Evolutionary conservation across 2,888 invertebrate genomes (phyloP), one percentile per base, ranked within the genome.

Genomic region (Schizaphis graminum): DNA sequence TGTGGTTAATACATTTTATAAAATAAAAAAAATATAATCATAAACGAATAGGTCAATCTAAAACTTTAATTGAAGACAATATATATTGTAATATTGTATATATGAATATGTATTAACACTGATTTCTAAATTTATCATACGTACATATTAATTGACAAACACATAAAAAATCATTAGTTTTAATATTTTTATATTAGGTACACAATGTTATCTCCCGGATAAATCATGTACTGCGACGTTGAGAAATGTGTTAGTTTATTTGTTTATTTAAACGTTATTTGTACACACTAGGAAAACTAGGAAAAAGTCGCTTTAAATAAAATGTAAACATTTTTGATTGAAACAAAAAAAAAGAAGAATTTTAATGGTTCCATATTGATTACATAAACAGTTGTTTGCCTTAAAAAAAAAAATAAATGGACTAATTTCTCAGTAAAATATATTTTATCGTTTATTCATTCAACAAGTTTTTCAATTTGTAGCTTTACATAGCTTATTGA

Each of bases 401-500:
- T 35, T 41, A 77, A 21, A 21, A 35, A 21, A 21, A 35, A 77
- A 35, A 35, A 77, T 21, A 77, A 77, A 35, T 8, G 35, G 3
- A 77, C 21, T 8, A 2, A 77, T 26, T 26, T 53, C 49, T 49
- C 53, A 41, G 85, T 85, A 56, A 85, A 56, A 56, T 44, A 21
- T 85, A 56, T 85, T 85, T 56, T 44, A 56, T 0, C 53, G 28
- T 85, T 91, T 91, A 91, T 91, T 91, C 35, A 7, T 85, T 28
- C 41, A 41, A 56, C 41, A 85, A 56, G 41, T 41, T 24, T 53
- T 85, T 61, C 57, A 91, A 61, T 85, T 57, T 49, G 35, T 49
- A 35, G 24, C 35, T 61, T 47, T 47, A 3, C 47, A 86, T 61
- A 61, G 61, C 61, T 86, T 47, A 92, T 92, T 87, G 61, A 61